Evolutionary conservation across 1,140 invertebrate species (phyloP).

Genomic region (Caerostris extrusa): DNA sequence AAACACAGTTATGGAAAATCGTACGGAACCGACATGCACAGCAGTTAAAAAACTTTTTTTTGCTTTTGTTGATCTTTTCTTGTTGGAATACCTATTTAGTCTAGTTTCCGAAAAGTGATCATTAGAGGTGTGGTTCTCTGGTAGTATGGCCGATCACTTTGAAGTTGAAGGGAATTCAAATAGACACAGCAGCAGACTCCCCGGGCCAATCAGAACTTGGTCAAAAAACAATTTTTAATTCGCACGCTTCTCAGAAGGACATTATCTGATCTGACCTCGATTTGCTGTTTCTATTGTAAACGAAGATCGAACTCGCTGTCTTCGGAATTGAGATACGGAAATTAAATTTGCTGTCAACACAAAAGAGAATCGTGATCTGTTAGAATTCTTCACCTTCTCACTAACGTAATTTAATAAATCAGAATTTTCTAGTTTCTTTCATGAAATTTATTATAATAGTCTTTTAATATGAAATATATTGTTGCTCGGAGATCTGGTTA

Average conservation of each 20-base stretch:
- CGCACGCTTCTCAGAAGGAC: conserved; percentile 6
- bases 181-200: not conserved
- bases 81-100: not conserved
- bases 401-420: not conserved
- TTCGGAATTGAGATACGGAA: not conserved
- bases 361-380: conserved; percentile 22
- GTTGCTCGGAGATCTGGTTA: too few relatives aligned
- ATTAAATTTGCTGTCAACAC: not conserved
- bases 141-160: not conserved
- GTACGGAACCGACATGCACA: not conserved
- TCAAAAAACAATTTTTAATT: conserved; percentile 44
- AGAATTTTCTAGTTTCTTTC: not conserved
- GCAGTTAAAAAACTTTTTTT: not conserved
- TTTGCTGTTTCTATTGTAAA: conserved; percentile 27
- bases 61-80: not conserved
- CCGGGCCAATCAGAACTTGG: conserved; percentile 19
- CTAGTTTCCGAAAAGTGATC: conserved; percentile 50
- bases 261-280: conserved; percentile 39
- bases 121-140: conserved; percentile 16
- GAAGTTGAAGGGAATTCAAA: not conserved
- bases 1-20: too few relatives aligned
- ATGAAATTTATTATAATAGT: not conserved
- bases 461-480: too few relatives aligned
- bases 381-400: not conserved
- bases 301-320: not conserved